A percentile compares a stretch with the other conserved stretches of the same genome.
phyloP scores from a whole-genome alignment of 1,140 invertebrate species.

The Sogatella furcifera region DNA sequence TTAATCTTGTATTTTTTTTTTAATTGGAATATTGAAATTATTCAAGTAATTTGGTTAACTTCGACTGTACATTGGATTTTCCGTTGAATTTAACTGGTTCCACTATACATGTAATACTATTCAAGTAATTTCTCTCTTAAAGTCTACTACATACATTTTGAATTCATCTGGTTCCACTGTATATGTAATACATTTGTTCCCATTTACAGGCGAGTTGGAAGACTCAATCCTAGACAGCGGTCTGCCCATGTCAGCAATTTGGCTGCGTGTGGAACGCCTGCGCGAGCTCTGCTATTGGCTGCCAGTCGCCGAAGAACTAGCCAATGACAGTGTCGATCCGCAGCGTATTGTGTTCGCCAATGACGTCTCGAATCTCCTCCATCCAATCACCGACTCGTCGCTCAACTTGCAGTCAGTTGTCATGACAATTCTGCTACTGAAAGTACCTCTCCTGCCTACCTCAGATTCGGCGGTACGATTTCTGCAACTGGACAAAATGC shows the following conservation, averaged over 20 bases:
- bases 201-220: constrained; percentile 41
- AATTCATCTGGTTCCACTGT: too few relatives aligned
- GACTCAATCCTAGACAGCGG: constrained; percentile 48
- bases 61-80: too few relatives aligned
- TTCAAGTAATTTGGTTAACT: too few relatives aligned
- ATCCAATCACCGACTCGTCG: constrained; percentile 43
- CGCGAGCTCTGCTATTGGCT: constrained; percentile 49
- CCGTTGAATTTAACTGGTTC: too few relatives aligned
- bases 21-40: too few relatives aligned
- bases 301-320: constrained; percentile 33
- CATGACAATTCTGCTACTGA: constrained; percentile 41
- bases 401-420: constrained; percentile 42
- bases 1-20: too few relatives aligned
- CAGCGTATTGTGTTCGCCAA: constrained; percentile 47
- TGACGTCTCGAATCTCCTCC: constrained; percentile 49
- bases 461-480: neutral
- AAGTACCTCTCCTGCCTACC: constrained; percentile 31
- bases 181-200: too few relatives aligned
- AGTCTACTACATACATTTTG: too few relatives aligned
- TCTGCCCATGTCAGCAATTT: constrained; percentile 51
- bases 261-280: constrained; percentile 50
- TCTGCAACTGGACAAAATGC: neutral
- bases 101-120: too few relatives aligned
- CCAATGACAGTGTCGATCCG: constrained; percentile 37
- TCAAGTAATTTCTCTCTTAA: too few relatives aligned